Evolutionary conservation across 2,888 invertebrate species (phyloP).

Genomic region (Limnephilus lunatus): DNA sequence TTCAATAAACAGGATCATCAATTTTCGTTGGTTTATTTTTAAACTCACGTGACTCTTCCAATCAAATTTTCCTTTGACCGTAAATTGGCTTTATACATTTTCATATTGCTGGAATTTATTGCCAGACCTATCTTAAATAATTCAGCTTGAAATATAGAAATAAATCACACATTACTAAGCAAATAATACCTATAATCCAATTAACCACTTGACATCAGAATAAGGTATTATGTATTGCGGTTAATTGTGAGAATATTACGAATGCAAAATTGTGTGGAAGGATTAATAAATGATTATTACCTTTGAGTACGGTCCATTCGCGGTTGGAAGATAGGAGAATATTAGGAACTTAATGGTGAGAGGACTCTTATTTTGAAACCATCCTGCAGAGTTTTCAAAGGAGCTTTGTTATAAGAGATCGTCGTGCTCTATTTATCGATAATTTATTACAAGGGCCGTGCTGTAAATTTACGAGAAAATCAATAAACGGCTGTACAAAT

Average conservation of each 20-base stretch:
- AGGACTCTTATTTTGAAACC: constrained; percentile 25
- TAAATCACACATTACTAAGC: constrained; percentile 15
- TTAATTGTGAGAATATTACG: constrained; percentile 39
- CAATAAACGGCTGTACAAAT: background rate
- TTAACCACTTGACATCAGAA: constrained; percentile 38
- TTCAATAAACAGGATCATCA: too few species aligned
- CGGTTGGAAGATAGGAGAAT: background rate
- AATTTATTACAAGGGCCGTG: constrained; percentile 33
- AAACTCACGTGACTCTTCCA: background rate
- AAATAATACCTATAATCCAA: constrained; percentile 23
- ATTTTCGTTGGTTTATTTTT: background rate
- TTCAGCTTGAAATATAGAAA: background rate
- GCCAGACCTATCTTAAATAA: background rate
- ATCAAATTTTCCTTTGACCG: background rate
- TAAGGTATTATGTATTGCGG: constrained; percentile 24
- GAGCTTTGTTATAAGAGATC: constrained; percentile 35
- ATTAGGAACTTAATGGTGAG: constrained; percentile 9
- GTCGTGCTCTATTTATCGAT: constrained; percentile 5
- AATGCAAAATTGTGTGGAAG: constrained; percentile 36
- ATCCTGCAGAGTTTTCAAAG: constrained; percentile 23
- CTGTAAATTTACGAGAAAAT: constrained; percentile 14
- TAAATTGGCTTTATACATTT: background rate
- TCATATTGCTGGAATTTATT: background rate
- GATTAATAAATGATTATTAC: constrained; percentile 53
- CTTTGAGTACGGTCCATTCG: constrained; percentile 47